Evolutionary conservation across 2,797 vertebrate species (phyloP).

Genomic region (Hoplostethus mediterraneus): DNA sequence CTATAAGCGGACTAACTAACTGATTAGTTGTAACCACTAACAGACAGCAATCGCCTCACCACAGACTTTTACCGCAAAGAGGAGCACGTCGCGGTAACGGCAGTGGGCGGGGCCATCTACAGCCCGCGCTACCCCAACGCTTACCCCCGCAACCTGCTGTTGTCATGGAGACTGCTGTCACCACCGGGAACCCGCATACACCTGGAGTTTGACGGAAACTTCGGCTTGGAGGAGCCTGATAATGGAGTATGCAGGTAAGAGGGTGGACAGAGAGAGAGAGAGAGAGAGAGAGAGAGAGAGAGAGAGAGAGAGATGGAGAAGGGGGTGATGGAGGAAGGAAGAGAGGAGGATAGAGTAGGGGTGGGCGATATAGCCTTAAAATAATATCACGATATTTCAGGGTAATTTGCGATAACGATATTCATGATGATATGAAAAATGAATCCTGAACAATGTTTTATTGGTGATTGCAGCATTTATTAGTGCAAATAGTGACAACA

Average conservation of each 20-base stretch:
- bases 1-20: constrained; percentile 88
- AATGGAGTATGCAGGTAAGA: constrained; percentile 95
- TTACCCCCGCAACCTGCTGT: constrained; percentile 94
- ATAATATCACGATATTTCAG: too few relatives aligned
- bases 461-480: too few relatives aligned
- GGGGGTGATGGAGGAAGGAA: background rate
- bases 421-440: too few relatives aligned
- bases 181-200: constrained; percentile 90
- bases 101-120: constrained; percentile 86
- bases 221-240: constrained; percentile 94
- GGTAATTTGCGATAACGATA: too few relatives aligned
- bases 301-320: background rate
- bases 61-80: constrained; percentile 97
- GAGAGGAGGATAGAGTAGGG: constrained; percentile 8
- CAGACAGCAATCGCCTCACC: constrained; percentile 94
- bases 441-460: too few relatives aligned
- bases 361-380: too few relatives aligned
- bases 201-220: constrained; percentile 93
- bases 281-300: background rate
- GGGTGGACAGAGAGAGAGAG: background rate
- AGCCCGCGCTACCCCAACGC: constrained; percentile 95
- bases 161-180: constrained; percentile 93
- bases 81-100: constrained; percentile 88
- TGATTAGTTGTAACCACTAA: constrained; percentile 93
- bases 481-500: too few relatives aligned